A percentile compares a stretch with the other conserved stretches of the same genome.
Conservation (phyloP, 2,888 invertebrate genomes). For the Ypsolopha sequella region DNA sequence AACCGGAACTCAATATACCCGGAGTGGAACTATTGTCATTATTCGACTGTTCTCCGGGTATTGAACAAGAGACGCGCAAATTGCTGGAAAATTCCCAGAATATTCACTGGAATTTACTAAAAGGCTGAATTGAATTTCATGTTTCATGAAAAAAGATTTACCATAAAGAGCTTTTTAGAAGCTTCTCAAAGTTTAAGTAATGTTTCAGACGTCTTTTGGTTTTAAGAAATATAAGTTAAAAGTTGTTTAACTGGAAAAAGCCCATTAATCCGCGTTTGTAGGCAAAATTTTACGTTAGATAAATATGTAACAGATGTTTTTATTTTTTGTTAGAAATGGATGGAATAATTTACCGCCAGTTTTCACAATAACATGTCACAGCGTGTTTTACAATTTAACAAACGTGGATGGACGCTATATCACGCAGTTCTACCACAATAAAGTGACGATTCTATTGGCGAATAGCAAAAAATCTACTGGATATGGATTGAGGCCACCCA, state of each 20-base stretch:
- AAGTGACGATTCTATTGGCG: constrained; percentile 41
- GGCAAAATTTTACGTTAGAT: too few species aligned
- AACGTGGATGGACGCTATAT: not conserved
- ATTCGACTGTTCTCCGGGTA: not conserved
- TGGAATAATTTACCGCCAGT: not conserved
- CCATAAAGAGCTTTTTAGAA: too few species aligned
- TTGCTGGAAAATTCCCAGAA: too few species aligned
- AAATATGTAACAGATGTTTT: not conserved
- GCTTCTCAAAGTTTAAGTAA: too few species aligned
- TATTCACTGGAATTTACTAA: too few species aligned
- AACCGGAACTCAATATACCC: not conserved
- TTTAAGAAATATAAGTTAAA: too few species aligned
- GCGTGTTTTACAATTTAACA: constrained; percentile 1
- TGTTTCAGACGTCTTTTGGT: too few species aligned
- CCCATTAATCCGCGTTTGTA: too few species aligned
- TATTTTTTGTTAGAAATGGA: not conserved
- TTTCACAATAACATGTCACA: not conserved
- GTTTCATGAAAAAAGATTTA: too few species aligned
- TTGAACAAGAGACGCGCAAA: not conserved
- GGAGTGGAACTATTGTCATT: not conserved
- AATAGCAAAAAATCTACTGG: not conserved
- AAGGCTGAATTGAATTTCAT: too few species aligned
- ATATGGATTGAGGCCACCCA: constrained; percentile 38
- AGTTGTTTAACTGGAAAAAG: too few species aligned
- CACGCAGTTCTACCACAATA: constrained; percentile 8